Conservation (phyloP, 2,113 vertebrate species). For the Rhinoptilus africanus region DNA sequence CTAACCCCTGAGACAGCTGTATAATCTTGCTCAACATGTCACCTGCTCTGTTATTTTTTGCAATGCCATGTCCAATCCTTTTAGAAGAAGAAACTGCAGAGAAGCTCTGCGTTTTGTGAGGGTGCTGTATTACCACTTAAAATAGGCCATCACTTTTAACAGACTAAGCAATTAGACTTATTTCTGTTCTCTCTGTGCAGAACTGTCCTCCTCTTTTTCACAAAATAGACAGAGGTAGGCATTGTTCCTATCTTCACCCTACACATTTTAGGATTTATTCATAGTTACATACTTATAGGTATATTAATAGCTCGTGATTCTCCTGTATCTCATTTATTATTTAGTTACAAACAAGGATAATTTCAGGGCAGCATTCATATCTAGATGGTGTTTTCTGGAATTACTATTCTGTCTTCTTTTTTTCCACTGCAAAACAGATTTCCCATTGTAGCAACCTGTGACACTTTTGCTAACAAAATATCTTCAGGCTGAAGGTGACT, state of each 20-base stretch:
- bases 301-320: not conserved
- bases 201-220: not conserved
- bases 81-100: not conserved
- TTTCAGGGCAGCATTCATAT: not conserved
- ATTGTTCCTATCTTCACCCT: not conserved
- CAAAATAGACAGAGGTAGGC: not conserved
- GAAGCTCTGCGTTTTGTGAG: not conserved
- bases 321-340: not conserved
- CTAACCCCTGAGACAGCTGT: not conserved
- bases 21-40: not conserved
- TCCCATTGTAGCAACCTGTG: not conserved
- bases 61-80: not conserved
- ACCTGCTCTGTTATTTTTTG: not conserved
- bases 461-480: not conserved
- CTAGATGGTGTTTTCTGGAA: not conserved
- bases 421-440: not conserved
- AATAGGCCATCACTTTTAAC: not conserved
- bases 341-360: not conserved
- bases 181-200: not conserved
- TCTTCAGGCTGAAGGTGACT: not conserved
- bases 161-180: not conserved
- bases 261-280: not conserved
- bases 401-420: not conserved
- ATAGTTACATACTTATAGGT: not conserved
- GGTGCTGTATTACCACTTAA: not conserved